Percentiles rank a stretch among this genome's conserved stretches.
These are phyloP conservation scores for Anas acuta DNA, from an alignment of 2,797 vertebrate species.

Conservation along the genomic window DNA sequence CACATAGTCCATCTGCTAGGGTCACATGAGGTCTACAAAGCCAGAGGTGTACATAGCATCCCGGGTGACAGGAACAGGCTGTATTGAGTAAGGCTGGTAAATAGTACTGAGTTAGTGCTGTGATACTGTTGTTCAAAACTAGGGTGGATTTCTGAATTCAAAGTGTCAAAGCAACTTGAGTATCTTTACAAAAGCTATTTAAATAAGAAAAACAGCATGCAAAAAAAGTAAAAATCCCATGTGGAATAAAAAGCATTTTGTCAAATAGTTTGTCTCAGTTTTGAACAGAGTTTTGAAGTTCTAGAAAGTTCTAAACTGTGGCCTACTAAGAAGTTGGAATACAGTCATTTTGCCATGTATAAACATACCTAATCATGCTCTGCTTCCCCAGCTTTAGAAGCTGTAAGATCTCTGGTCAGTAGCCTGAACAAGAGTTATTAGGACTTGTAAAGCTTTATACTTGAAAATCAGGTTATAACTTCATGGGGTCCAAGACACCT, in stretches of 20 bases:
- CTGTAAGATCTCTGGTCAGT: background rate
- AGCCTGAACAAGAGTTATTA: background rate
- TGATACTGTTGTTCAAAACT: background rate
- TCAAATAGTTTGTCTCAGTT: background rate
- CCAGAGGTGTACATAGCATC: background rate
- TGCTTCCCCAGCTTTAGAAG: background rate
- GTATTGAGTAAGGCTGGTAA: background rate
- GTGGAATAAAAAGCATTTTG: conserved; percentile 8
- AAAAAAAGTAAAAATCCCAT: background rate
- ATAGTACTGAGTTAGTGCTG: background rate
- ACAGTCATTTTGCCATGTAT: background rate
- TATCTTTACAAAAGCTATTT: too few species aligned
- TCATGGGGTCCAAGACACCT: background rate
- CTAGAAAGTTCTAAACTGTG: background rate
- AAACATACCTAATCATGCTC: background rate
- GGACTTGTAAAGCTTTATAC: background rate
- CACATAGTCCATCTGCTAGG: background rate
- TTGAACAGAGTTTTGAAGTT: background rate
- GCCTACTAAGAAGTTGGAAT: background rate
- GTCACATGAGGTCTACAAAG: background rate
- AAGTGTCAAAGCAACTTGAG: background rate
- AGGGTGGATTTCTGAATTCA: background rate
- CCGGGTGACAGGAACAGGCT: background rate
- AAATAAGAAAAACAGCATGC: background rate
- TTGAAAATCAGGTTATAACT: background rate